Evolutionary conservation across 2,888 invertebrate genomes (phyloP), one percentile per base, ranked within the genome.

Genomic region (Ganaspis brasiliensis): DNA sequence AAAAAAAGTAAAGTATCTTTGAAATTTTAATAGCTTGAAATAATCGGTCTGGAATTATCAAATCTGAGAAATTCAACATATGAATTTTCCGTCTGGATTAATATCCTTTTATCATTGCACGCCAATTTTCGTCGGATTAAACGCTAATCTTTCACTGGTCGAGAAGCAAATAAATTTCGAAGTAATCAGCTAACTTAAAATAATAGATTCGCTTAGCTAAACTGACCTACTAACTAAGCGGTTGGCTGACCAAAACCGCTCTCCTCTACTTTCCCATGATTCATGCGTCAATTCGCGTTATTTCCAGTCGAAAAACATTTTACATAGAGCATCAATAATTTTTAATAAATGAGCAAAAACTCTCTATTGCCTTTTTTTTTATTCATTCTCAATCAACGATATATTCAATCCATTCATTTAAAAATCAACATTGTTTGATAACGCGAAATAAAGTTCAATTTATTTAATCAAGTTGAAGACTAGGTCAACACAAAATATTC

Each of bases 181-280:
- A 24, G 24, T 16, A 67, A 67, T 24, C 45, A 49, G 45, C 67
- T 21, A 49, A 67, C 67, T 67, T 45, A 67, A 26, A 67, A 67
- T 67, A 67, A 67, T 67, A 67, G 67, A 67, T 67, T 49, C 45
- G 67, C 24, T 45, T 67, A 67, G 26, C 26, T 67, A 67, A 67
- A 49, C 21, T 67, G 45, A n/a, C 26, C 45, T n/a, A 40, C 67
- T 67, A 19, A 67, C 67, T 67, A 67, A 67, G 40, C 40, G 24
- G 67, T 67, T n/a, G 45, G 67, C 67, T 67, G 67, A 49, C 26
- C 67, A 26, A 49, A 67, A 49, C 45, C 67, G 45, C 26, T 45
- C 24, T 67, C n/a, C 40, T 45, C 24, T 40, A 67, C 67, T 49
- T 45, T 24, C 12, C 21, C n/a, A 24, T 24, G 45, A 67, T 49